phyloP scores from a whole-genome alignment of 2,888 invertebrate species.

The Drosophila siamana region DNA sequence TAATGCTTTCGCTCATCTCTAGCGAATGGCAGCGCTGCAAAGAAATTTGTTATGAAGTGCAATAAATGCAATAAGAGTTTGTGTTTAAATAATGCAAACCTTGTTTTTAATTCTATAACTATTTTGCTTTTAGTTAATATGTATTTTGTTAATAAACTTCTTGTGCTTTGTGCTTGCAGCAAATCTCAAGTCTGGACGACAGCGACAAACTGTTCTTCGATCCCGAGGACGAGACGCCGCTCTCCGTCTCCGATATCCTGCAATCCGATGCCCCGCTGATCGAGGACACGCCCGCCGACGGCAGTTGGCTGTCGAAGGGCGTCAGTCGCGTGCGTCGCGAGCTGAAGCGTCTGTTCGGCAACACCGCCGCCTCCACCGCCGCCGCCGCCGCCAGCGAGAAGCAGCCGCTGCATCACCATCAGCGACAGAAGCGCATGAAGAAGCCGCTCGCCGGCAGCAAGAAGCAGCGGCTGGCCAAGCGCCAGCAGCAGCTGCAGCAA shows the following conservation, averaged over 20 bases:
- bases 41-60: background rate
- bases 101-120: too few relatives aligned
- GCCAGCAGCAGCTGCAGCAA: slow-evolving; percentile 11
- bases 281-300: slow-evolving; percentile 44
- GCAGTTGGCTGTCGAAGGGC: slow-evolving; percentile 77
- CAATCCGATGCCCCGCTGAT: slow-evolving; percentile 38
- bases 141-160: too few relatives aligned
- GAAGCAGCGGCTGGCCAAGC: slow-evolving; percentile 18
- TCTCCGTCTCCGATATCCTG: slow-evolving; percentile 14
- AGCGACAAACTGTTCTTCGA: slow-evolving; percentile 70
- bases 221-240: slow-evolving; percentile 74
- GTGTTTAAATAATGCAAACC: too few relatives aligned
- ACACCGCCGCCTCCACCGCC: slow-evolving; percentile 22
- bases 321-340: slow-evolving; percentile 83
- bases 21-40: background rate
- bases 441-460: slow-evolving; percentile 6
- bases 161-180: slow-evolving; percentile 51
- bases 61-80: background rate
- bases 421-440: slow-evolving; percentile 29
- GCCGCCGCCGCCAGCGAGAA: background rate
- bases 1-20: background rate
- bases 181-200: slow-evolving; percentile 60
- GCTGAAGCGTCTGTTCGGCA: slow-evolving; percentile 76
- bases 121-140: too few relatives aligned
- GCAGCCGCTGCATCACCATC: background rate